phyloP scores from a whole-genome alignment of 2,888 invertebrate genomes.

The Clistopyga incitator region DNA sequence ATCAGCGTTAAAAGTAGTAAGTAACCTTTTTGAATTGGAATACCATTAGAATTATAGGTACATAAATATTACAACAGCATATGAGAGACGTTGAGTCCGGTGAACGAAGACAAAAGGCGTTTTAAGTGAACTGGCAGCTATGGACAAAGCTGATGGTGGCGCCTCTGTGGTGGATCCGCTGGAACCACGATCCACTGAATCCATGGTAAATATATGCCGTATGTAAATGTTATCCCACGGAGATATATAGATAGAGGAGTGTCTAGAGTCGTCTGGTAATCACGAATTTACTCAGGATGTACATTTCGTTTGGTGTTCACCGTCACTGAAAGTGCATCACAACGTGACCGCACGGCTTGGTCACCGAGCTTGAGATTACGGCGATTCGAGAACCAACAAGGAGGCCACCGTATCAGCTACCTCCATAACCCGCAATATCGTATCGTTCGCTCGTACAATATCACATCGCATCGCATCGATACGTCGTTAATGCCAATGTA shows the following conservation, averaged over 20 bases:
- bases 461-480: conserved; percentile 18
- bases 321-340: conserved; percentile 3
- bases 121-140: conserved; percentile 38
- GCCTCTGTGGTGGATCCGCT: conserved; percentile 69
- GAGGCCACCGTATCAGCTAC: not conserved
- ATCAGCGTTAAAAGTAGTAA: not conserved
- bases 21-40: not conserved
- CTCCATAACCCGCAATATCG: conserved; percentile 9
- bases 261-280: conserved; percentile 74
- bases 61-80: not conserved
- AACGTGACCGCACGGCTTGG: not conserved
- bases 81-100: not conserved
- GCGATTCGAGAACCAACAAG: conserved; percentile 3
- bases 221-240: conserved; percentile 80
- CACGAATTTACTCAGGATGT: conserved; percentile 80
- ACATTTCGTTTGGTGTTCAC: conserved; percentile 70
- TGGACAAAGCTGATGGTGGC: conserved; percentile 60
- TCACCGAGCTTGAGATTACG: conserved; percentile 35
- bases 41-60: conserved; percentile 1
- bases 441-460: conserved; percentile 21
- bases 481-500: conserved; percentile 4
- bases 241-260: conserved; percentile 16
- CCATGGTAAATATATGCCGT: conserved; percentile 78
- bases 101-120: conserved; percentile 1
- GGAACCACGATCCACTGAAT: conserved; percentile 68